Evolutionary conservation across 2,797 vertebrate species (phyloP).

Genomic region (Gymnoscopelus microlampas): DNA sequence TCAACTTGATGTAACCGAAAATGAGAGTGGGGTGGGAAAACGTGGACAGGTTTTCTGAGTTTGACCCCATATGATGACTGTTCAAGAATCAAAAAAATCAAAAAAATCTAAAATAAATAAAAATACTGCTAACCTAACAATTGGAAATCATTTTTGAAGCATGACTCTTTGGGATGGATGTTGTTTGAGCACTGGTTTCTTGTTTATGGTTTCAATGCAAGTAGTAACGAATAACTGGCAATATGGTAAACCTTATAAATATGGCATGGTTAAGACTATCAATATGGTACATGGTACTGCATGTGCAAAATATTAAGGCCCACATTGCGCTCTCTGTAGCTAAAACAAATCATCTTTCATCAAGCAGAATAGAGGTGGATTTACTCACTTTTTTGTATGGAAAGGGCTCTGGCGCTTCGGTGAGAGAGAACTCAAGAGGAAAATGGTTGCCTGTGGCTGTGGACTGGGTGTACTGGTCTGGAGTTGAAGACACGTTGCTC

Average conservation of each 20-base stretch:
- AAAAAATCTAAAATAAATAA: no score
- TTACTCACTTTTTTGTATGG: conserved; percentile 41
- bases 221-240: no score
- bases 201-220: no score
- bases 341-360: neutral
- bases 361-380: conserved; percentile 1
- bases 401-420: conserved; percentile 12
- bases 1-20: no score
- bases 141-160: neutral
- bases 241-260: no score
- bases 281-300: no score
- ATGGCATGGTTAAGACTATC: no score
- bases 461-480: conserved; percentile 9
- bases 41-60: neutral
- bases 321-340: no score
- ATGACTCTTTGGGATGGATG: no score
- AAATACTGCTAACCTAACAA: neutral
- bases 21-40: neutral
- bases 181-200: no score
- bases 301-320: no score
- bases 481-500: neutral
- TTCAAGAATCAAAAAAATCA: no score
- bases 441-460: conserved; percentile 15
- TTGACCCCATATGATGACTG: neutral
- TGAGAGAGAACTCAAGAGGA: neutral